Base-by-base conservation (phyloP, 2,888 invertebrate species). In the Drosophila melanocephala region DNA sequence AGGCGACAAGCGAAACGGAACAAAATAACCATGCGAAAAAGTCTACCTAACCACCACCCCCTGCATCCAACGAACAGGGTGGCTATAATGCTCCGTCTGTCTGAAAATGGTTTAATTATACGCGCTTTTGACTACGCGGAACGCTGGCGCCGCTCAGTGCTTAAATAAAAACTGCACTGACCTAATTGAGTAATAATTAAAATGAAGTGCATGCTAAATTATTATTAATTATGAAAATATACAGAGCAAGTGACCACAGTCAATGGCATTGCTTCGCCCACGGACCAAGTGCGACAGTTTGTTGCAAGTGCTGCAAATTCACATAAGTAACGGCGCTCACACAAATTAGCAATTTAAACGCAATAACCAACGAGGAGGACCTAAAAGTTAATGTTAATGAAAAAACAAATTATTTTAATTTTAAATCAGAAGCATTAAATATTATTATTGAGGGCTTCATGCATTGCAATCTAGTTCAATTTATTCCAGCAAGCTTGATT, bases 171-270 rank as follows among this genome's bases (percentile, higher is more conserved):
- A 90, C 80, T 73, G 72, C 64, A 66, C 63, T 87, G 90, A 83
- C 88, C 83, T 89, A 91, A 91, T 89, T 89, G 88, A 78, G 88
- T 80, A 83, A 89, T 89, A 89, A 91, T 89, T 85, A 84, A 89
- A 83, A 90, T 79, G 75, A 89, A 87, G 83, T 90, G 77, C 78
- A 81, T 77, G 83, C 83, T 84, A 89, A 89, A 88, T 90, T 84
- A 77, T 82, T 84, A 87, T 89, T 86, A 86, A 87, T 90, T 89
- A 88, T 89, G 71, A 62, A 74, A 76, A 75, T 76, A 77, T 70
- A 71, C 35, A 35, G 22, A 5, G 32, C 51, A 62, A 79, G n/a
- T 51, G 37, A 32, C 33, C 53, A 47, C 30, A 32, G 33, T 26
- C 51, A 62, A 66, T 53, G 67, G 70, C 75, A 78, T 51, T 60